Percentiles rank a stretch among this genome's conserved stretches.
These are phyloP conservation scores for Euplexia lucipara DNA, from an alignment of 2,888 invertebrate genomes.

Conservation along the genomic window DNA sequence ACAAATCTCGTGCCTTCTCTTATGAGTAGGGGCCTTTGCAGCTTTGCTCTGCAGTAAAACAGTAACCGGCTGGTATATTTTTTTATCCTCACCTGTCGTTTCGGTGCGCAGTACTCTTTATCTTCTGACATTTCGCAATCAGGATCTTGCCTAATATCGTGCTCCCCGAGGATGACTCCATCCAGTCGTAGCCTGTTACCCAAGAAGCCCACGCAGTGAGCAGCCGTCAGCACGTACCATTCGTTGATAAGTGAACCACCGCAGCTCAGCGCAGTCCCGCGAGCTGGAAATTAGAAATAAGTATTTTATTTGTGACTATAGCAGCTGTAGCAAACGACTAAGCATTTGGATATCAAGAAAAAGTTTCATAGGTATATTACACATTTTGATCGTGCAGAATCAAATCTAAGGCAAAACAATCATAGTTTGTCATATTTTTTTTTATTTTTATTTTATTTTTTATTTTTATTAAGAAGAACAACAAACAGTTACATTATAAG, in stretches of 20 bases:
- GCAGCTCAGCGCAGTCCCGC: slow-evolving; percentile 82
- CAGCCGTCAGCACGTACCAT: slow-evolving; percentile 91
- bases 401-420: not conserved
- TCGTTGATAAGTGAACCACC: slow-evolving; percentile 90
- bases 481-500: too few species aligned
- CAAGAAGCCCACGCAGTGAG: slow-evolving; percentile 91
- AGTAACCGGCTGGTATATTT: too few species aligned
- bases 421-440: too few species aligned
- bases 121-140: slow-evolving; percentile 85
- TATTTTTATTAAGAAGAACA: too few species aligned
- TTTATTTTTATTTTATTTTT: too few species aligned
- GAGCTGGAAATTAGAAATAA: slow-evolving; percentile 53
- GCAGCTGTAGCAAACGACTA: too few species aligned
- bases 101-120: slow-evolving; percentile 76
- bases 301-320: not conserved
- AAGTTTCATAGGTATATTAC: too few species aligned
- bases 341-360: not conserved
- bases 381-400: not conserved
- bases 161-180: slow-evolving; percentile 92
- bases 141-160: slow-evolving; percentile 83
- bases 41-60: too few species aligned
- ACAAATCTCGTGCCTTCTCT: too few species aligned
- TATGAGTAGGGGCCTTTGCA: too few species aligned
- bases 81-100: slow-evolving; percentile 70
- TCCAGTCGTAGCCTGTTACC: slow-evolving; percentile 79